Evolutionary conservation across 2,888 invertebrate species (phyloP), one percentile per base, ranked within the genome.

Genomic region (Eupsilia transversa): DNA sequence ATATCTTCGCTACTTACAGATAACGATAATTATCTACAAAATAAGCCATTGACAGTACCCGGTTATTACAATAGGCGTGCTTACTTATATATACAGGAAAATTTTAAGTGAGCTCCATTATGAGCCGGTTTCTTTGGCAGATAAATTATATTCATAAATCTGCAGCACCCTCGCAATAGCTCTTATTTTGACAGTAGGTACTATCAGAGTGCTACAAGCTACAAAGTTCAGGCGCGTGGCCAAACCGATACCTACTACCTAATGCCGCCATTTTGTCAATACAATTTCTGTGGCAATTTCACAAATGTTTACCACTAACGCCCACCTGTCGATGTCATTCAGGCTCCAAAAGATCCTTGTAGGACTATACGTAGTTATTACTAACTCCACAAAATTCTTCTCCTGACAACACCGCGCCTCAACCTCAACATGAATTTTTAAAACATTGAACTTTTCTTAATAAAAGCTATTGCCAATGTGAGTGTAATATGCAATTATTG

Each of bases 71-170:
- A 33, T 43, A 61, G 27, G n/a, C n/a, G n/a, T n/a, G n/a, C n/a
- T n/a, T 46, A 46, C 23, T 3, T 46, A 35, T 20, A 69, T n/a
- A 54, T 68, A 69, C 14, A 72, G 23, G 46, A 56, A 27, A 61
- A 49, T 9, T 59, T 33, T 41, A 35, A 38, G 1, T 54, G 52
- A 54, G 23, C 72, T 56, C 61, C 7, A 1, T 6, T 71, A 5
- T 4, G 41, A 72, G 38, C 43, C 27, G 35, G 9, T 61, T 54
- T 49, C 56, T 56, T 79, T 79, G 60, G 76, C 79, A 79, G 61
- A 76, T 56, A 46, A 54, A 61, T 61, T 23, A 12, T 23, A 33
- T 72, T 43, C 23, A 46, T 49, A 33, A 59, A 69, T 76, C 72
- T 79, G 61, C 72, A 46, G 61, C 46, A 72, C 54, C 4, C 23